Evolutionary conservation across 2,113 vertebrate genomes (phyloP), one percentile per base, ranked within the genome.

Genomic region (Boleophthalmus pectinirostris): DNA sequence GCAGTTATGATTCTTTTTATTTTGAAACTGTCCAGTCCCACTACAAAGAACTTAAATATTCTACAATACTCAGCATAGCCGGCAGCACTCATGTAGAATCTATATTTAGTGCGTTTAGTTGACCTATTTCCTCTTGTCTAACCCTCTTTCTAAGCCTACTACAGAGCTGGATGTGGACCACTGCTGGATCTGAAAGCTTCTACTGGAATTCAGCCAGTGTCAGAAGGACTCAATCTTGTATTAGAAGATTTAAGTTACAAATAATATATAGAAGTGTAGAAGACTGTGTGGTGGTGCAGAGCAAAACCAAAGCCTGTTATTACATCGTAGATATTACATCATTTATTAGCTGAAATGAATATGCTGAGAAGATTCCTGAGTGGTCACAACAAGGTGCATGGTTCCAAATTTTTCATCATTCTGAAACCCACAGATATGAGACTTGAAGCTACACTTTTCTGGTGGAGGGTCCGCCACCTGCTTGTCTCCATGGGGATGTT

Each of bases 131-230:
- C 6, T 66, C 9, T 12, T 18, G 18, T 64, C 33, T 64, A 64
- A 64, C 18, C 61, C 33, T 64, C 33, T 64, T 64, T 64, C 33
- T 64, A 38, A 64, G 61, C 61, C 61, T 38, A 43, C 20, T n/a
- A 21, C 33, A 43, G 29, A 33, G 58, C 18, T 61, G 58, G 58
- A 64, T 43, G 61, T 64, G 16, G 61, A 64, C 29, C 18, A 38
- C 20, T 21, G 33, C 61, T 64, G 38, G 15, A 64, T 33, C 33
- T n/a, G 20, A 64, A 64, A 43, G 56, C 61, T 16, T 63, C 29
- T 20, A 3, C 12, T 64, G 61, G 61, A 38, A 64, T 12, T n/a
- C 33, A n/a, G 61, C 61, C 61, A 38, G 18, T 12, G 33, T 3
- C 7, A 64, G 12, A 64, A 13, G 11, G 20, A 20, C 33, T 43